Evolutionary conservation across 2,888 invertebrate species (phyloP).

Genomic region (Carcina quercana): DNA sequence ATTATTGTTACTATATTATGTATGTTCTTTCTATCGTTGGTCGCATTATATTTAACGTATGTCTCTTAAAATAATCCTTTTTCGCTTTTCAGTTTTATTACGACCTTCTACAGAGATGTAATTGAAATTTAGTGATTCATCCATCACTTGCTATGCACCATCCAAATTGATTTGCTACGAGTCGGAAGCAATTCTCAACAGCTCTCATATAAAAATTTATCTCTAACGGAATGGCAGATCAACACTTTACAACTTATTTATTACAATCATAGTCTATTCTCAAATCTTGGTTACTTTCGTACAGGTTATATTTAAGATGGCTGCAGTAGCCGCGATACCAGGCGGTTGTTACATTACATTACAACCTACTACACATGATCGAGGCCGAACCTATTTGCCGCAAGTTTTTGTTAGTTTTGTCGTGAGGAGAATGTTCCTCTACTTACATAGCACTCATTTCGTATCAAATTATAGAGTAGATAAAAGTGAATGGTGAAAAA

Average conservation of each 20-base stretch:
- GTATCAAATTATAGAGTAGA: no score
- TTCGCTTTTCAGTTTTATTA: no score
- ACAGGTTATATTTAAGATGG: background rate
- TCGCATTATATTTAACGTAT: no score
- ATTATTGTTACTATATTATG: no score
- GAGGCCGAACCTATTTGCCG: constrained; percentile 8
- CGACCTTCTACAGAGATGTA: constrained; percentile 10
- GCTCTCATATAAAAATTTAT: background rate
- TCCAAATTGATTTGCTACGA: constrained; percentile 48
- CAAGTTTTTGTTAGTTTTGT: constrained; percentile 13
- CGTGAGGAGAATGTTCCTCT: constrained; percentile 3
- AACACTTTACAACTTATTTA: background rate
- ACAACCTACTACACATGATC: constrained; percentile 9
- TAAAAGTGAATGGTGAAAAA: constrained; percentile 1
- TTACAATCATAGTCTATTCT: background rate
- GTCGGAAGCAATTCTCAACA: constrained; percentile 23
- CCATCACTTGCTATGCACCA: constrained; percentile 31
- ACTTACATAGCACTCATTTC: no score
- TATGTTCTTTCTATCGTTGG: no score
- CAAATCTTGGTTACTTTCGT: background rate
- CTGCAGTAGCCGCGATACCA: constrained; percentile 9
- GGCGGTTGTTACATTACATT: constrained; percentile 13
- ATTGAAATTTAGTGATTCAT: constrained; percentile 35
- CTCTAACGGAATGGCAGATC: background rate
- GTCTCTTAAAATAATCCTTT: no score